phyloP scores from a whole-genome alignment of 53 echinoderm and acorn worm genomes.

The Zoroaster sp. region DNA sequence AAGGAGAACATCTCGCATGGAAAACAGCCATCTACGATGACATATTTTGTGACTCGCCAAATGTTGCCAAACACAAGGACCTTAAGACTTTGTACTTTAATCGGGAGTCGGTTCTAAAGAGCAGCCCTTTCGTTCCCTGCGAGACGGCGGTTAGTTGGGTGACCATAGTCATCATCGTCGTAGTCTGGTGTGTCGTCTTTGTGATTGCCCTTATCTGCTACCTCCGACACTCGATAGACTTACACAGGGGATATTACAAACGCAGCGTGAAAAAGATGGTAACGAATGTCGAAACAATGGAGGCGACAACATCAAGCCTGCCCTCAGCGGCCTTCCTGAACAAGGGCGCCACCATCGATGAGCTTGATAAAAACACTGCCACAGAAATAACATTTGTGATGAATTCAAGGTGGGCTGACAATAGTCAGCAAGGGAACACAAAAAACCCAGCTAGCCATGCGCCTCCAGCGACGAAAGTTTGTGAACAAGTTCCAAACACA shows the following conservation, averaged over 20 bases:
- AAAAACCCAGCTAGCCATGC: not conserved
- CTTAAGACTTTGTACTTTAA: not conserved
- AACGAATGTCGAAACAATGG: not conserved
- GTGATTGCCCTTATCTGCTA: not conserved
- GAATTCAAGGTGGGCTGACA: not conserved
- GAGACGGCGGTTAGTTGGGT: conserved; percentile 24
- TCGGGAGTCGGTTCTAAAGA: not conserved
- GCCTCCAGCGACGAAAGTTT: too few relatives aligned
- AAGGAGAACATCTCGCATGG: not conserved
- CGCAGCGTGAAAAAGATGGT: not conserved
- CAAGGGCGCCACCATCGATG: conserved; percentile 11
- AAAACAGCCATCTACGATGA: not conserved
- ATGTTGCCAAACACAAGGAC: not conserved
- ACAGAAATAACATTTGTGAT: not conserved
- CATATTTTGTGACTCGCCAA: not conserved
- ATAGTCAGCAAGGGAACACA: not conserved
- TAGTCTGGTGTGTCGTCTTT: not conserved
- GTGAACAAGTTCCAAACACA: too few relatives aligned
- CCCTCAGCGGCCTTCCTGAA: not conserved
- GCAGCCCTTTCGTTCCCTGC: conserved; percentile 21
- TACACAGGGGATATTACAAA: not conserved
- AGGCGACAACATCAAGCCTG: not conserved
- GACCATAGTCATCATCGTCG: conserved; percentile 9
- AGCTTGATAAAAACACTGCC: not conserved
- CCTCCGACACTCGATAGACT: not conserved